Percentiles rank a stretch among this genome's conserved stretches.
phyloP scores from a whole-genome alignment of 1,140 invertebrate species.

The Orchestia grillus region DNA sequence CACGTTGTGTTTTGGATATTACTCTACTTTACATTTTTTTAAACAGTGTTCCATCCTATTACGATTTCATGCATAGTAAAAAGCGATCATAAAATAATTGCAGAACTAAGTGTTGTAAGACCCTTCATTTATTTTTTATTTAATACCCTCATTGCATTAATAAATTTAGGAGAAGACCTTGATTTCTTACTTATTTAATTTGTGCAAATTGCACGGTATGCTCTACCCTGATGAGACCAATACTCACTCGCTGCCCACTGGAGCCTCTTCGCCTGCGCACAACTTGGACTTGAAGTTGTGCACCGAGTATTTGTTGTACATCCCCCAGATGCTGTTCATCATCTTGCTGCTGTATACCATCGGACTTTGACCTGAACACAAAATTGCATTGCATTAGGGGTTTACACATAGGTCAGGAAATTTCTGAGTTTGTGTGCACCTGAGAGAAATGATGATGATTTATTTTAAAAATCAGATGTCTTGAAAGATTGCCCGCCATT shows the following conservation, averaged over 20 bases:
- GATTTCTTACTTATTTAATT: no score
- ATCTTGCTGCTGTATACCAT: conserved; percentile 86
- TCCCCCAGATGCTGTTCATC: conserved; percentile 91
- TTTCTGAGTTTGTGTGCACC: background rate
- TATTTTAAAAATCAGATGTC: background rate
- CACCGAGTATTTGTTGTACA: conserved; percentile 87
- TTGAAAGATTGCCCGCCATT: background rate
- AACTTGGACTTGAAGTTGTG: conserved; percentile 81
- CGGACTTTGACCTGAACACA: conserved; percentile 72
- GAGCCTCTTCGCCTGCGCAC: conserved; percentile 3
- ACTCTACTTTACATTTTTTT: no score
- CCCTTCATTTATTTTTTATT: background rate
- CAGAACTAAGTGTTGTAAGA: no score
- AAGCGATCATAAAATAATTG: no score
- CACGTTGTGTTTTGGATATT: no score
- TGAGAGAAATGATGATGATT: background rate
- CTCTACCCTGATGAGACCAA: background rate
- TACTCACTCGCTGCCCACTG: conserved; percentile 6
- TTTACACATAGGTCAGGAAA: background rate
- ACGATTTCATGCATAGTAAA: no score
- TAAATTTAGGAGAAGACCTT: no score
- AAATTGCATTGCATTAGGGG: background rate
- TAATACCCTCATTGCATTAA: background rate
- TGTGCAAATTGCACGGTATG: no score
- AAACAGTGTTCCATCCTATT: no score